Base-by-base conservation (phyloP, 1,140 invertebrate species). In the Formica selysi region DNA sequence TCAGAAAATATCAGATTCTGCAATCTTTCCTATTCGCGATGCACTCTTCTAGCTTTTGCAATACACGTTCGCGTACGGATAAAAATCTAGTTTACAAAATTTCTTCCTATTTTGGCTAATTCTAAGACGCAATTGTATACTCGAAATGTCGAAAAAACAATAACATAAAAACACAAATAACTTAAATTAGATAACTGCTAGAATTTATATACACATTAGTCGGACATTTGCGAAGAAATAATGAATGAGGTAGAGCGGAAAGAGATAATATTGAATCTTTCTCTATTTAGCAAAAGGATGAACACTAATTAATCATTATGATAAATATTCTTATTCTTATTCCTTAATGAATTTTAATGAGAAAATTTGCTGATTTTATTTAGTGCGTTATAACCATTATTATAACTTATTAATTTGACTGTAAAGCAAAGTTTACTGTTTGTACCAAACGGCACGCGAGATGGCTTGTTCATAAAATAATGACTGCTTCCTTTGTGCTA, bases 381-480 rank as follows among this genome's bases (percentile, higher is more conserved):
- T 83, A 83, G 68, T 83, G 36, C 57, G n/a, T 71, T 74, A 74
- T 73, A 74, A 48, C 51, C 44, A 61, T 73, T 73, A 62, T 83
- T 73, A 73, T 73, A 83, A 83, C 54, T 83, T 83, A 83, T 83
- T 83, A 83, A 83, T 74, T 57, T 62, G 26, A 44, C 68, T 51
- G 54, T 83, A 83, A 74, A 83, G 54, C 57, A 61, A 83, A 83
- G 79, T 83, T 74, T 73, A 57, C 68, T 61, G 68, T 83, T 83
- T 83, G 44, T 36, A 73, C 54, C 57, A 74, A 83, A 73, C 79
- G 79, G 41, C 36, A 74, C 64, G 29, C 64, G 29, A 83, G 79
- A 83, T 73, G 67, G 68, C 68, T 83, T 62, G 79, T 83, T 83
- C 68, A 80, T 80, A 61, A 83, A 83, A 83, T 74, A 83, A 83